Evolutionary conservation across 2,113 vertebrate species (phyloP).

Genomic region (Lontra canadensis): DNA sequence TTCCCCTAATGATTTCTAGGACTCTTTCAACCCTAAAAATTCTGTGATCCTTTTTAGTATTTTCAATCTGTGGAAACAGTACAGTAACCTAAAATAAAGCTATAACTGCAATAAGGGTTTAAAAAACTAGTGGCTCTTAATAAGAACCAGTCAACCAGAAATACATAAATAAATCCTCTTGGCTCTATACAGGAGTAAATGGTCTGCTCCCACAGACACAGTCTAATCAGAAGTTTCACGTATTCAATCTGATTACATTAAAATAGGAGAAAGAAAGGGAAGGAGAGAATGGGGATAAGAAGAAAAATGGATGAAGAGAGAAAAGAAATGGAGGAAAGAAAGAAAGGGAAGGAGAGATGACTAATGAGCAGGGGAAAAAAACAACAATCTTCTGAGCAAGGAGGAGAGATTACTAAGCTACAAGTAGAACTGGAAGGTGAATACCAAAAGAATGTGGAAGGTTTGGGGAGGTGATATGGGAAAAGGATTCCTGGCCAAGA

Average conservation of each 20-base stretch:
- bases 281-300: background rate
- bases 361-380: background rate
- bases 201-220: background rate
- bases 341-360: background rate
- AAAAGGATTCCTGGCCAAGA: background rate
- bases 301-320: background rate
- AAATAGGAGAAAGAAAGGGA: background rate
- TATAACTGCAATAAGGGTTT: background rate
- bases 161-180: background rate
- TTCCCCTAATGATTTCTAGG: slow-evolving; percentile 19
- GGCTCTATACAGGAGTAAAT: background rate
- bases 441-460: background rate
- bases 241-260: background rate
- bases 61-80: background rate
- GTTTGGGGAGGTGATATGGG: background rate
- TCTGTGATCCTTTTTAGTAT: background rate
- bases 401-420: background rate
- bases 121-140: slow-evolving; percentile 15
- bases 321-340: background rate
- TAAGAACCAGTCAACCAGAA: background rate
- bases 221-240: background rate
- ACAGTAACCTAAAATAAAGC: background rate
- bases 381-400: background rate
- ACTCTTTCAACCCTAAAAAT: background rate
- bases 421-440: background rate